These are phyloP conservation scores for Heterodera filipjevi DNA, from an alignment of 2,888 invertebrate genomes.

Conservation along the genomic window DNA sequence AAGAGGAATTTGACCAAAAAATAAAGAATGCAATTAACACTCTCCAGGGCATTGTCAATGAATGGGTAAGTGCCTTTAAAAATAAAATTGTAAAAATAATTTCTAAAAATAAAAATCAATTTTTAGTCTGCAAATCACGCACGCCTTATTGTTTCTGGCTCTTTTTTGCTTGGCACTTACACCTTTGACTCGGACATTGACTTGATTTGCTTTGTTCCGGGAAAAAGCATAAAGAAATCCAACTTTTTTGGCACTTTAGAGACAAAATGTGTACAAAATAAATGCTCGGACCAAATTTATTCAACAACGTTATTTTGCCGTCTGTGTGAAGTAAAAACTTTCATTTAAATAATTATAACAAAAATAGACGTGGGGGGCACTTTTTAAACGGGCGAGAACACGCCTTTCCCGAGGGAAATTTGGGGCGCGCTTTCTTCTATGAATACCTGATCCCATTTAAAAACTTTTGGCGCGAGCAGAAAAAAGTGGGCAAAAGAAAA, in stretches of 20 bases:
- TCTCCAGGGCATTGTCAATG: background rate
- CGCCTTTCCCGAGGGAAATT: no score
- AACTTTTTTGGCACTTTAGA: background rate
- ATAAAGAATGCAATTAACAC: background rate
- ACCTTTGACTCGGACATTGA: background rate
- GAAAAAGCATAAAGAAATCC: background rate
- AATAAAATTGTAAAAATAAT: background rate
- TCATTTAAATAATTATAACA: background rate
- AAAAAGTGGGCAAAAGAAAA: no score
- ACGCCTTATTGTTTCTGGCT: background rate
- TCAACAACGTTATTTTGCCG: background rate
- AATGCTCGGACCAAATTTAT: background rate
- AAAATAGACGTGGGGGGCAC: no score
- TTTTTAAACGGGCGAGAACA: no score
- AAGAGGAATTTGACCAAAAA: background rate
- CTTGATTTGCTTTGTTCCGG: background rate
- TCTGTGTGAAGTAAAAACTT: background rate
- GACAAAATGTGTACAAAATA: background rate
- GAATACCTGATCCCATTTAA: no score
- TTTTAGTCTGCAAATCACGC: background rate
- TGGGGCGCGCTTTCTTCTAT: no score
- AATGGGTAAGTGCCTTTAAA: background rate
- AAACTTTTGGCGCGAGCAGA: no score
- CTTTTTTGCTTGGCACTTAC: background rate
- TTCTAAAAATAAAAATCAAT: no score